Evolutionary conservation across 2,113 vertebrate species (phyloP).

Genomic region (Sander lucioperca): DNA sequence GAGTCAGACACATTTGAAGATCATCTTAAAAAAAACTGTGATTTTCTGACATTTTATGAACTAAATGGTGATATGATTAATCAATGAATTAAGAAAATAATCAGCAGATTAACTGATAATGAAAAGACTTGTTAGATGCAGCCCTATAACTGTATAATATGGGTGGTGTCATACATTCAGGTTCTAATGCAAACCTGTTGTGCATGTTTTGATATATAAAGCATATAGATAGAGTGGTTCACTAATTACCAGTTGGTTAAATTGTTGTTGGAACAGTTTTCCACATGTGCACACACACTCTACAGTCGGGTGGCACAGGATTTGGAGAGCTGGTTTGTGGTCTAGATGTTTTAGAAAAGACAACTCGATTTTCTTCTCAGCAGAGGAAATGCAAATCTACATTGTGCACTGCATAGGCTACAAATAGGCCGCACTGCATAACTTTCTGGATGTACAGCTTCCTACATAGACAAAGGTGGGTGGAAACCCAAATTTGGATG

Average conservation of each 20-base stretch:
- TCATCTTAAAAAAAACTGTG: background rate
- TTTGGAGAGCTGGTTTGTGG: background rate
- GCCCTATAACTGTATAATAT: background rate
- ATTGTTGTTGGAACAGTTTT: background rate
- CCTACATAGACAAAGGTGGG: conserved; percentile 14
- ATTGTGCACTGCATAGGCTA: conserved; percentile 6
- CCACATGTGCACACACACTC: background rate
- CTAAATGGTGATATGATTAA: too few species aligned
- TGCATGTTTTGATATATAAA: background rate
- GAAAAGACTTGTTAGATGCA: background rate
- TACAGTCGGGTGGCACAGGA: background rate
- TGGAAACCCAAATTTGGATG: conserved; percentile 14
- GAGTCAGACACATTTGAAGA: background rate
- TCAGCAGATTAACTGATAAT: background rate
- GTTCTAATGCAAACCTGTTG: background rate
- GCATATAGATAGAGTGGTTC: background rate
- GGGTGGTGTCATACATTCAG: background rate
- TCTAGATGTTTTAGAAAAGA: background rate
- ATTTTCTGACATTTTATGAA: background rate
- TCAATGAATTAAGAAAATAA: background rate
- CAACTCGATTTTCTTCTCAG: background rate
- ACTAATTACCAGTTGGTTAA: conserved; percentile 20
- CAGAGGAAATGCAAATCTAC: conserved; percentile 17
- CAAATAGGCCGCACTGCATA: conserved; percentile 13
- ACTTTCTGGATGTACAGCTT: conserved; percentile 27